Evolutionary conservation across 2,888 invertebrate genomes (phyloP).

Genomic region (Chirona hameri): DNA sequence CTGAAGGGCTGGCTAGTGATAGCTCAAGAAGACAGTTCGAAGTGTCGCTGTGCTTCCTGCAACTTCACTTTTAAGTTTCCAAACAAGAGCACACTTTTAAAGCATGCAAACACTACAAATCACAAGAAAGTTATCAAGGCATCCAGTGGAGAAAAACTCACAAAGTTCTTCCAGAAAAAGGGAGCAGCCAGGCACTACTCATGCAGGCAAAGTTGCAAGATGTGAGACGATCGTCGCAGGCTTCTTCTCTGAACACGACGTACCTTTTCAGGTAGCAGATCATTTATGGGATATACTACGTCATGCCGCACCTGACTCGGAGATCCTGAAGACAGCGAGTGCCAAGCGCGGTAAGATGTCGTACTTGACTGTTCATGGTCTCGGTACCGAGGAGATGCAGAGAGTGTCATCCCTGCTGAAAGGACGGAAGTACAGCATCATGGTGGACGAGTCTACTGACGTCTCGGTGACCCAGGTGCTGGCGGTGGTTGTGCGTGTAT

Average conservation of each 20-base stretch:
- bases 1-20: too few species aligned
- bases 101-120: too few species aligned
- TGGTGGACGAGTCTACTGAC: not conserved
- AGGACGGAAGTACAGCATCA: not conserved
- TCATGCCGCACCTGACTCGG: not conserved
- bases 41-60: too few species aligned
- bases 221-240: not conserved
- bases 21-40: too few species aligned
- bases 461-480: not conserved
- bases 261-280: not conserved
- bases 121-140: too few species aligned
- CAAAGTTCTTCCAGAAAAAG: too few species aligned
- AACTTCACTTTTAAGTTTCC: too few species aligned
- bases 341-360: not conserved
- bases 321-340: not conserved
- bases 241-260: not conserved
- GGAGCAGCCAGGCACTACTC: too few species aligned
- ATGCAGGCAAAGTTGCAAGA: too few species aligned
- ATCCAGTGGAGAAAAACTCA: too few species aligned
- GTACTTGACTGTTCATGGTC: not conserved
- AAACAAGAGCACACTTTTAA: too few species aligned
- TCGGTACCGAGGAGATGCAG: not conserved
- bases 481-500: not conserved
- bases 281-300: not conserved
- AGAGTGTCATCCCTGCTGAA: not conserved